phyloP scores from a whole-genome alignment of 2,113 vertebrate genomes.

The Entosphenus tridentatus region DNA sequence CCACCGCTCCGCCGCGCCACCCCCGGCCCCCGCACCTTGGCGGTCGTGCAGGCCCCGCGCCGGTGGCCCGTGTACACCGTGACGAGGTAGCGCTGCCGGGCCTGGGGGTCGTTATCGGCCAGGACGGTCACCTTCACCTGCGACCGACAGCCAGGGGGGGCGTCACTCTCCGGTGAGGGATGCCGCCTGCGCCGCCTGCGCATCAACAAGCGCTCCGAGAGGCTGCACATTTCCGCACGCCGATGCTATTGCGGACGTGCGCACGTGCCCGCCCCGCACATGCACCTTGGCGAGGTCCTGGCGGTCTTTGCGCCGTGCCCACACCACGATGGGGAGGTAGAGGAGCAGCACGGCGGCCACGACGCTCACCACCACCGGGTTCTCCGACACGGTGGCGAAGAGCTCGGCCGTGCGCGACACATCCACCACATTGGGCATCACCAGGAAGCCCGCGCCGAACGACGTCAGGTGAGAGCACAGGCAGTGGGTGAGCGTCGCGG shows the following conservation, averaged over 20 bases:
- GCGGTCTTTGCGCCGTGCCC: constrained; percentile 37
- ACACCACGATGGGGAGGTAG: constrained; percentile 25
- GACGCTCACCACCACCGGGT: constrained; percentile 34
- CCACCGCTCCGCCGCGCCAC: neutral
- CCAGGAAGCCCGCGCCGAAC: constrained; percentile 35
- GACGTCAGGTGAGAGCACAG: constrained; percentile 42
- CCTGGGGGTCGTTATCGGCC: constrained; percentile 31
- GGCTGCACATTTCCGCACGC: too few relatives aligned
- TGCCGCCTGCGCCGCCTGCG: too few relatives aligned
- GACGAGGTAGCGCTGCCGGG: constrained; percentile 31
- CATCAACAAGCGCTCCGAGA: too few relatives aligned
- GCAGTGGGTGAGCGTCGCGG: constrained; percentile 24
- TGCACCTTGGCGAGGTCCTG: constrained; percentile 29
- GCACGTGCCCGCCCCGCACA: neutral
- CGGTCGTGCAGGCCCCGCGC: constrained; percentile 30
- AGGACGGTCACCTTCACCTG: constrained; percentile 42
- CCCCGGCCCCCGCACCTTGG: constrained; percentile 24
- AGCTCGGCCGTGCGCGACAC: constrained; percentile 23
- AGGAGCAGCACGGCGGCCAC: constrained; percentile 30
- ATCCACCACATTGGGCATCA: constrained; percentile 35
- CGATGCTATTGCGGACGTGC: too few relatives aligned
- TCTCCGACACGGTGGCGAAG: constrained; percentile 25
- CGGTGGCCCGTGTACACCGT: constrained; percentile 35
- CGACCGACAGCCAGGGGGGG: neutral
- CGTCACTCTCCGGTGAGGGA: too few relatives aligned